Percentiles rank a stretch among this genome's conserved stretches.
These are phyloP conservation scores for Pterocles gutturalis DNA, from an alignment of 2,113 vertebrate genomes.

Conservation along the genomic window DNA sequence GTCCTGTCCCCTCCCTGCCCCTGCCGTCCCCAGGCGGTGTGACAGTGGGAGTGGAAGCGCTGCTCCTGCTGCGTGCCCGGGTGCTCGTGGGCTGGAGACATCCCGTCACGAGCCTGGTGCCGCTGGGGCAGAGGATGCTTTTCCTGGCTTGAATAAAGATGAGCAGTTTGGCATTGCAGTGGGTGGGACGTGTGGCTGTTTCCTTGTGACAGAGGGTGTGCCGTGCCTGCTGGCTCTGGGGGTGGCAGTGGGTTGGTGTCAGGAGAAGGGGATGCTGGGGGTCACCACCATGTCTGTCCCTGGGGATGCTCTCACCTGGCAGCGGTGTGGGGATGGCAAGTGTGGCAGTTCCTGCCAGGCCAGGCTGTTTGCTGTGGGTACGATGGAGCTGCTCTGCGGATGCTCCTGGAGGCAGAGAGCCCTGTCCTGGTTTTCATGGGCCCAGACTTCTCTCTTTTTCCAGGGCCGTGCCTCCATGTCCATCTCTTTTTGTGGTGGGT, in stretches of 20 bases:
- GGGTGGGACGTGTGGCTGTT: neutral
- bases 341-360: too few species aligned
- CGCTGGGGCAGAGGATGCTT: neutral
- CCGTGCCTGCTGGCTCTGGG: accelerated
- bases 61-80: neutral
- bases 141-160: neutral
- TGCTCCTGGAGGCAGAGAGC: neutral
- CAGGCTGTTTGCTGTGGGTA: neutral
- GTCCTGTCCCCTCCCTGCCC: neutral
- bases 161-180: neutral
- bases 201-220: too few species aligned
- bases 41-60: neutral
- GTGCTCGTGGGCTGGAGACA: neutral
- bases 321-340: neutral
- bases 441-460: neutral
- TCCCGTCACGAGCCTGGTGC: accelerated
- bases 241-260: neutral
- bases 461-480: neutral
- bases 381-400: neutral
- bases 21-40: neutral
- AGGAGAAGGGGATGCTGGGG: neutral
- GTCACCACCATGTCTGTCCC: neutral
- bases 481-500: neutral
- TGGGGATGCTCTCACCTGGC: neutral
- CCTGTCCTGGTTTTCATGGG: neutral